Percentiles rank a stretch among this genome's conserved stretches.
phyloP scores from a whole-genome alignment of 2,797 vertebrate genomes.

The Gallirallus australis region DNA sequence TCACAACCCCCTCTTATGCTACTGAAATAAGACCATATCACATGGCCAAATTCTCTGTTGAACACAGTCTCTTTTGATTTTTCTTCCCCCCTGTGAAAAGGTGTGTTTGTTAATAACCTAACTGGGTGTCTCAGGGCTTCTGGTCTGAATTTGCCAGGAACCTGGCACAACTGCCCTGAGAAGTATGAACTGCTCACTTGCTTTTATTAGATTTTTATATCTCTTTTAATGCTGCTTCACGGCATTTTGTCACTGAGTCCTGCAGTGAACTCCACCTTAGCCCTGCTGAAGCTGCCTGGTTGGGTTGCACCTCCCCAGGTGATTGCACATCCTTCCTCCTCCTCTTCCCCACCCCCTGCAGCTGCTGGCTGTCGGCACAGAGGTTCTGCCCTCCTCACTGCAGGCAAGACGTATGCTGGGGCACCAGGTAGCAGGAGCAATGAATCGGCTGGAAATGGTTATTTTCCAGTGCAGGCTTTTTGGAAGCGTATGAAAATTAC shows the following conservation, averaged over 20 bases:
- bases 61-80: background rate
- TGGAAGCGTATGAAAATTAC: background rate
- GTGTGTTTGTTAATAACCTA: background rate
- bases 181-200: background rate
- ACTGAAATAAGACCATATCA: background rate
- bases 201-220: background rate
- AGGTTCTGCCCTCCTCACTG: background rate
- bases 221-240: background rate
- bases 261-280: background rate
- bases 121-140: background rate
- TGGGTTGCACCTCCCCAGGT: background rate
- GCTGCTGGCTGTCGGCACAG: background rate
- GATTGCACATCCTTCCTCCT: background rate
- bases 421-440: background rate
- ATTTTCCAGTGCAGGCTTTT: background rate
- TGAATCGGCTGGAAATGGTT: background rate
- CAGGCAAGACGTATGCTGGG: background rate
- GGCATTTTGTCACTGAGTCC: background rate
- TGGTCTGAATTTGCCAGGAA: background rate
- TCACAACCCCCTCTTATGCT: background rate
- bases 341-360: background rate
- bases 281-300: background rate
- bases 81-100: background rate
- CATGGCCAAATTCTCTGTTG: background rate
- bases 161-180: background rate